These are phyloP conservation scores for Sarcophaga variegata DNA, from an alignment of 2,888 invertebrate genomes.

Conservation along the genomic window DNA sequence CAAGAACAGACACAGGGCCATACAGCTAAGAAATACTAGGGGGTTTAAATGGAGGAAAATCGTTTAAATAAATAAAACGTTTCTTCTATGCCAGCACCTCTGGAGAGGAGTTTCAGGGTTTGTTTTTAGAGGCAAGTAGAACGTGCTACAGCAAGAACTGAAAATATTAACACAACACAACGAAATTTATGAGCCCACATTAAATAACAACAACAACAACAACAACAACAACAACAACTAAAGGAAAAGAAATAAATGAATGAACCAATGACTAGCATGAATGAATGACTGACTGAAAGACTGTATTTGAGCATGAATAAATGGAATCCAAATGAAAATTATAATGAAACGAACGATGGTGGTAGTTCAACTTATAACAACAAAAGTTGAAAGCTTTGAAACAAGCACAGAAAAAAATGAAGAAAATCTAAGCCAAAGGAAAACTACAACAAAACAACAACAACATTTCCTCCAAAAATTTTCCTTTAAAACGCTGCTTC, in stretches of 20 bases:
- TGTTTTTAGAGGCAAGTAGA: not conserved
- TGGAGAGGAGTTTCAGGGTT: not conserved
- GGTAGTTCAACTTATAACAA: not conserved
- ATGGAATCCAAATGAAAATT: too few species aligned
- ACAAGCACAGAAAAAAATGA: conserved; percentile 1
- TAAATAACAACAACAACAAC: not conserved
- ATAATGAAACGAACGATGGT: too few species aligned
- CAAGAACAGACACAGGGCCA: too few species aligned
- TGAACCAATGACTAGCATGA: not conserved
- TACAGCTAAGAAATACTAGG: too few species aligned
- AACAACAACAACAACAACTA: too few species aligned
- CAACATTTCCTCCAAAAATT: not conserved
- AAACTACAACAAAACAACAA: conserved; percentile 22
- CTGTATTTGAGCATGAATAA: not conserved
- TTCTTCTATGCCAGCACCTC: not conserved
- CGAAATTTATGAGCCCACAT: not conserved
- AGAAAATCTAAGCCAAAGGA: conserved; percentile 43
- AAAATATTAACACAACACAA: not conserved
- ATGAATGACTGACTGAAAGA: not conserved
- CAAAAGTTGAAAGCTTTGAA: not conserved
- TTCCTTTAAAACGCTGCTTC: not conserved
- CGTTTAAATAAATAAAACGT: not conserved
- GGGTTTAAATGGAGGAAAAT: too few species aligned
- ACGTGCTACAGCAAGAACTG: not conserved
- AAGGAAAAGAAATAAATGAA: not conserved